Evolutionary conservation across 2,113 vertebrate genomes (phyloP).

Genomic region (Odobenus rosmarus): DNA sequence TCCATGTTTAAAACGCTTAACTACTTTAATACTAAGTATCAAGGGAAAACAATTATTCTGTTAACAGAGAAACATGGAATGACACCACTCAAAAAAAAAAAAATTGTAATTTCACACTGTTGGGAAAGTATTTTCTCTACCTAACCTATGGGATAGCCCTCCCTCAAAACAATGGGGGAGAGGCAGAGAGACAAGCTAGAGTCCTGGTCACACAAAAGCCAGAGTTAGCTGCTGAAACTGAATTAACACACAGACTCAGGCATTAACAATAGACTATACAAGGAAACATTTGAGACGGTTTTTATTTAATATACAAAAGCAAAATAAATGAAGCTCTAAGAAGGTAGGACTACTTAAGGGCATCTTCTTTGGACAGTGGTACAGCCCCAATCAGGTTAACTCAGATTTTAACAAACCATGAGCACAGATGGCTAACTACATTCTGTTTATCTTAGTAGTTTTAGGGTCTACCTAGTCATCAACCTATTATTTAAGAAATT

Average conservation of each 20-base stretch:
- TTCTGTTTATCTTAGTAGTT: constrained; percentile 38
- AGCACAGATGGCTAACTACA: constrained; percentile 13
- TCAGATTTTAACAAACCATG: constrained; percentile 51
- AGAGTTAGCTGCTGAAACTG: background rate
- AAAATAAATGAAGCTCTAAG: constrained; percentile 52
- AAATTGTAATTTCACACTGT: background rate
- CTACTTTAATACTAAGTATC: constrained; percentile 14
- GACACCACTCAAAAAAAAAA: background rate
- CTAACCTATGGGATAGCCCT: background rate
- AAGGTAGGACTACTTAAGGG: background rate
- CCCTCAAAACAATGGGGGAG: background rate
- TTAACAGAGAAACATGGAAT: background rate
- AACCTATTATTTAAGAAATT: background rate
- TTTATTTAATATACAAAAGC: constrained; percentile 75
- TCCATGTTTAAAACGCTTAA: constrained; percentile 35
- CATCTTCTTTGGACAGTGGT: constrained; percentile 61
- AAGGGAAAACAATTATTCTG: constrained; percentile 17
- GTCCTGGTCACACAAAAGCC: background rate
- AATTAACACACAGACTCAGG: constrained; percentile 15
- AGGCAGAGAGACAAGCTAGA: background rate
- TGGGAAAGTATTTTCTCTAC: constrained; percentile 16
- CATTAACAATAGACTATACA: constrained; percentile 63
- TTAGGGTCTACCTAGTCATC: background rate
- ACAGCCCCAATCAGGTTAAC: constrained; percentile 53
- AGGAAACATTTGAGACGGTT: constrained; percentile 36